Evolutionary conservation across 2,888 invertebrate genomes (phyloP).

Genomic region (Tiliacea aurago): DNA sequence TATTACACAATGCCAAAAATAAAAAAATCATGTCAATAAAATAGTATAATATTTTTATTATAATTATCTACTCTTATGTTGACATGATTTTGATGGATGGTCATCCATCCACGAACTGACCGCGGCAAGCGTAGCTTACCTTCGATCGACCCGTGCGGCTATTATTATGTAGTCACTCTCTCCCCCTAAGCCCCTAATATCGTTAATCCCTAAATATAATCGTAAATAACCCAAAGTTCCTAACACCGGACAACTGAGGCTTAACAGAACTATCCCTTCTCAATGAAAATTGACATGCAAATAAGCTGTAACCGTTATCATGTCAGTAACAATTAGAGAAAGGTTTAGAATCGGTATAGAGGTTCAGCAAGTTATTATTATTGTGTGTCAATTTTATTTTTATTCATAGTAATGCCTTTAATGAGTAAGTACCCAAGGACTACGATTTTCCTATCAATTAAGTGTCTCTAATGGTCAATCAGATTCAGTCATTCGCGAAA

Average conservation of each 20-base stretch:
- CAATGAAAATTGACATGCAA: slow-evolving; percentile 42
- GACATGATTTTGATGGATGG: no score
- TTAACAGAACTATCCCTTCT: slow-evolving; percentile 41
- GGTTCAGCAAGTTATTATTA: slow-evolving; percentile 30
- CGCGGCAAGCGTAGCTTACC: no score
- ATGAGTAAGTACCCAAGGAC: no score
- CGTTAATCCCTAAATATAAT: slow-evolving; percentile 17
- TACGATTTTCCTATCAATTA: not conserved
- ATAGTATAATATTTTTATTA: no score
- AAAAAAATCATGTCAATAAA: no score
- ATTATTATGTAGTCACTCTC: no score
- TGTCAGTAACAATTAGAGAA: slow-evolving; percentile 50
- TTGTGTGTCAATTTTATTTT: slow-evolving; percentile 23
- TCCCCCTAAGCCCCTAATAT: not conserved
- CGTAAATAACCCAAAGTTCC: slow-evolving; percentile 44
- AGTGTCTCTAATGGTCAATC: not conserved
- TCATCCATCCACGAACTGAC: no score
- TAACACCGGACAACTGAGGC: slow-evolving; percentile 11
- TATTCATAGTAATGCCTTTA: not conserved
- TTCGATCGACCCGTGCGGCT: no score
- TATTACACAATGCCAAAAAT: no score
- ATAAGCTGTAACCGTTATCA: slow-evolving; percentile 49
- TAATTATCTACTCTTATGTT: no score
- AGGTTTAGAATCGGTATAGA: slow-evolving; percentile 29
- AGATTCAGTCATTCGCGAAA: no score